Evolutionary conservation across 2,113 vertebrate species (phyloP), one percentile per base, ranked within the genome.

Genomic region (Rhinoderma darwinii): DNA sequence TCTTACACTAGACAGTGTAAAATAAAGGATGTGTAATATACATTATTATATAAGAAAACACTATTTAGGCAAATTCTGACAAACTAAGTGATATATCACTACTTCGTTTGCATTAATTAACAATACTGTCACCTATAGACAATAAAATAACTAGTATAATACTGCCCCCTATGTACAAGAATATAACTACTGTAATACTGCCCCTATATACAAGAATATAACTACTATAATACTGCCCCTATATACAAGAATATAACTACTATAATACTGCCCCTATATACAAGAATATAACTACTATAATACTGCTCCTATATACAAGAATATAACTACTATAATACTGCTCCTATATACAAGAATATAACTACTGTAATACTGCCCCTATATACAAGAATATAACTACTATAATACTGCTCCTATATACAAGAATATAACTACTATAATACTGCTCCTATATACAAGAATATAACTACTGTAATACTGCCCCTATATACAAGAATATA

Each of bases 201-300:
- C 61, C 17, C 27, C 61, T 66, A 32, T 66, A 9, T 66, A 15
- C 61, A 66, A 66, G 27, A 66, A 66, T 66, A 66, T 66, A 66
- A 66, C 61, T 66, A 66, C 61, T 66, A 66, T 66, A 66, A 66
- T 66, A 66, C 61, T 66, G 27, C 61, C 5, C 61, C 61, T 66
- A 66, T 66, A 18, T 66, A 66, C 61, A 66, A 66, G 61, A 66
- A 66, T 66, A 66, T 66, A 66, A 66, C 61, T 66, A 61, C 59
- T 61, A 61, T 61, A 61, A 61, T 27, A 32, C 61, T 66, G 32
- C 61, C n/a, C n/a, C n/a, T n/a, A n/a, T 66, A 66, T 66, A n/a
- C n/a, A n/a, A n/a, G n/a, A n/a, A n/a, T n/a, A n/a, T n/a, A n/a
- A n/a, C n/a, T n/a, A n/a, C n/a, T n/a, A n/a, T n/a, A n/a, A n/a